Evolutionary conservation across 2,113 vertebrate genomes (phyloP).

Genomic region (Anthoscopus minutus): DNA sequence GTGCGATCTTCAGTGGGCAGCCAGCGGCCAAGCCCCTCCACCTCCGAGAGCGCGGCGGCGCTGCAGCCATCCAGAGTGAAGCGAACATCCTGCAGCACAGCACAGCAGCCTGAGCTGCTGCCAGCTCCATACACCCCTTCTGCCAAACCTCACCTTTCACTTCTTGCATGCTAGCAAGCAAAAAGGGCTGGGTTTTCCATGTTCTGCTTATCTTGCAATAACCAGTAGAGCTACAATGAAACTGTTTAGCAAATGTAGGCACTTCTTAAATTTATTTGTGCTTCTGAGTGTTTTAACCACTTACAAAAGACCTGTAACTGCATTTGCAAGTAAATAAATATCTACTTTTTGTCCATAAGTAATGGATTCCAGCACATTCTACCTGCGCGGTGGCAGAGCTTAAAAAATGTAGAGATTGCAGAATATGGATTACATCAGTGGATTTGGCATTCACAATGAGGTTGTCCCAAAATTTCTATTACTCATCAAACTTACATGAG

Average conservation of each 20-base stretch:
- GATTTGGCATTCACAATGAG: background rate
- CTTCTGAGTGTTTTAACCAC: background rate
- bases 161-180: background rate
- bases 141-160: too few relatives aligned
- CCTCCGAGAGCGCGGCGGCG: conserved; percentile 72
- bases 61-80: conserved; percentile 82
- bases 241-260: background rate
- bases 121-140: too few relatives aligned
- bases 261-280: background rate
- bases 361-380: background rate
- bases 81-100: conserved; percentile 69
- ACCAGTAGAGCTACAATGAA: background rate
- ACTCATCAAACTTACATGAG: background rate
- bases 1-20: conserved; percentile 79
- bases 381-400: background rate
- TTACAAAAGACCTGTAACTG: background rate
- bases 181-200: background rate
- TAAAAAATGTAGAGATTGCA: background rate
- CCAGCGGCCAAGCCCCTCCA: conserved; percentile 80
- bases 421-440: background rate
- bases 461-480: background rate
- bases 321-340: background rate
- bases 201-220: background rate
- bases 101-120: background rate
- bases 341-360: background rate